phyloP scores from a whole-genome alignment of 2,797 vertebrate species.

The Xerus rutilus region DNA sequence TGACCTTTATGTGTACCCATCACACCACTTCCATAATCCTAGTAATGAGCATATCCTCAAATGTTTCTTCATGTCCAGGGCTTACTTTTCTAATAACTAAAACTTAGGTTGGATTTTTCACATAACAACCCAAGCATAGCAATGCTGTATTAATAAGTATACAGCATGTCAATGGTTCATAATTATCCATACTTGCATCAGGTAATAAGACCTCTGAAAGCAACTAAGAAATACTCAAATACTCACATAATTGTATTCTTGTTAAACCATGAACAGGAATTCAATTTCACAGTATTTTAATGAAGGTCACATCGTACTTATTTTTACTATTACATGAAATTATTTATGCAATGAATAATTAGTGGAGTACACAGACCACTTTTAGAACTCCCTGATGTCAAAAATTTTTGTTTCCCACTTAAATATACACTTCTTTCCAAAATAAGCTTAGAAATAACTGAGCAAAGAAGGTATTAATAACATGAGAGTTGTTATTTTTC shows the following conservation, averaged over 20 bases:
- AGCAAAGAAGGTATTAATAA: conserved; percentile 6
- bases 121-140: not conserved
- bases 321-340: conserved; percentile 44
- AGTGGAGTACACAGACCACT: not conserved
- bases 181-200: not conserved
- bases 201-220: not conserved
- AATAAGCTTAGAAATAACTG: conserved; percentile 34
- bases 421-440: conserved; percentile 41
- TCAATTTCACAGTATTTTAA: conserved; percentile 49
- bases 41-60: not conserved
- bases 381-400: conserved; percentile 11
- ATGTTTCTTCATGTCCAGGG: not conserved
- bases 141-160: not conserved
- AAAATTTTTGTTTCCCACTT: not conserved
- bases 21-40: not conserved
- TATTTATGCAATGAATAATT: conserved; percentile 16
- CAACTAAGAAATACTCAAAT: conserved; percentile 7
- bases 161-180: not conserved
- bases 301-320: conserved; percentile 15
- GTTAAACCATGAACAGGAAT: not conserved
- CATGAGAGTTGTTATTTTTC: not conserved
- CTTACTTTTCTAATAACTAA: conserved; percentile 12
- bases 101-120: not conserved
- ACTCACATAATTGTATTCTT: not conserved
- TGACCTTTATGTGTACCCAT: not conserved